Base-by-base conservation (phyloP, 92 coral and sea anemone genomes). In the Phenganax subtilis region DNA sequence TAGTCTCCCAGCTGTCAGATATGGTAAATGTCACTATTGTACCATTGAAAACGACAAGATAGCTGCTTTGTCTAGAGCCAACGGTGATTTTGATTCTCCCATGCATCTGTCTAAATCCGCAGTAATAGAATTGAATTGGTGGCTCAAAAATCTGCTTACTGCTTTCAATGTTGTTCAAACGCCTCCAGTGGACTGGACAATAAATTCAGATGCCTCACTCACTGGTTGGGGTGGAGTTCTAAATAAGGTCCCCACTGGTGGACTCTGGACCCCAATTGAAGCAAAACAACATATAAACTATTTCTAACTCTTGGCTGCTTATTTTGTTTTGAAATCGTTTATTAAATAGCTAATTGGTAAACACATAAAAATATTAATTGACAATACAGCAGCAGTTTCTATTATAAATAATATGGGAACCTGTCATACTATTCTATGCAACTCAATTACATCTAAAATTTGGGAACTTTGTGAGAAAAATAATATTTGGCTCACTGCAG, bases 1-100 rank as follows among this genome's bases (percentile, higher is more conserved):
- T 71, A 71, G 75, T 71, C 56, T 71, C 4, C 75, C 75, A 37
- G 75, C 75, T 3, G 75, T 71, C 29, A 37, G 44, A 71, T 71
- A 71, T 52, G 75, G 75, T 54, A 7, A 71, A 71, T 71, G 75
- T 12, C 75, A 71, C 53, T 71, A 71, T 12, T 54, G 54, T 4
- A 54, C 75, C 16, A 37, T 71, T 29, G 54, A 71, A 12, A 37
- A 71, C 15, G 75, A 71, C 75, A 71, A 71, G 44, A 71, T 71
- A 4, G 1, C 53, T 71, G 75, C 75, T 20, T 71, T 71, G 11
- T 29, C 8, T 6, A 12, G 16, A 5, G 54, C 12, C 12, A 71
- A 71, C 16, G 75, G 75, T 5, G 11, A 71, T 71, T 71, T 71
- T 71, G 75, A 71, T 25, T 37, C 54, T 37, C 3, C 8, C 53